A percentile compares a stretch with the other conserved stretches of the same genome.
Evolutionary conservation across 2,888 invertebrate species (phyloP).

Genomic region (Nomada ruficornis): DNA sequence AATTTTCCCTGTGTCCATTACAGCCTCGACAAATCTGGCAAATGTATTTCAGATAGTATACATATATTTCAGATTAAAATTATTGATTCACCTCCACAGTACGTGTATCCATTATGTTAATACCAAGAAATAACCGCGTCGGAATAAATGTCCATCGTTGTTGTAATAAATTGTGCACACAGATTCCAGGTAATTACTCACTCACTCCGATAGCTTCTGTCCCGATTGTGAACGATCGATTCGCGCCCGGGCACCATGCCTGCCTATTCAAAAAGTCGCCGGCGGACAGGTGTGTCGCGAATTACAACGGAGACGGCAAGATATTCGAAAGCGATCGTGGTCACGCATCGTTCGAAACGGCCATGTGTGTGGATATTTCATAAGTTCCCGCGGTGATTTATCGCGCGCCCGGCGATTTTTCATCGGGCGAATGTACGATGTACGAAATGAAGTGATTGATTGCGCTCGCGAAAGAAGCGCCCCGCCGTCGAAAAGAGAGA

Average conservation of each 20-base stretch:
- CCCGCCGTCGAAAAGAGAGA: slow-evolving; percentile 39
- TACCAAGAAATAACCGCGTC: no score
- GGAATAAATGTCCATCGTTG: no score
- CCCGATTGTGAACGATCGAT: slow-evolving; percentile 4
- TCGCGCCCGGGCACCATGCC: slow-evolving; percentile 1
- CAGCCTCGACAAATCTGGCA: no score
- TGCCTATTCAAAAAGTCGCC: slow-evolving; percentile 7
- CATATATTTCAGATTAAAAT: no score
- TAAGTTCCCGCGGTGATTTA: slow-evolving; percentile 70
- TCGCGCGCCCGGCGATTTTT: slow-evolving; percentile 70
- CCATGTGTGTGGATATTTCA: slow-evolving; percentile 67
- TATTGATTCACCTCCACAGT: no score
- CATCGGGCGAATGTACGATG: slow-evolving; percentile 66
- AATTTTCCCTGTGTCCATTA: no score
- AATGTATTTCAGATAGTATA: no score
- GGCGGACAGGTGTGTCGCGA: slow-evolving; percentile 30
- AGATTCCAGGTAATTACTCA: no score
- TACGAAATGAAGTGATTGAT: slow-evolving; percentile 73
- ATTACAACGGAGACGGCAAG: slow-evolving; percentile 28
- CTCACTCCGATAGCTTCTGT: no score
- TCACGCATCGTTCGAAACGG: slow-evolving; percentile 61
- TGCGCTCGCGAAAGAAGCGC: slow-evolving; percentile 63
- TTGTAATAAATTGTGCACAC: no score
- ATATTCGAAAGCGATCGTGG: slow-evolving; percentile 63
- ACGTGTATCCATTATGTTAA: no score